These are phyloP conservation scores for Euthynnus affinis DNA, from an alignment of 2,797 vertebrate species.

Conservation along the genomic window DNA sequence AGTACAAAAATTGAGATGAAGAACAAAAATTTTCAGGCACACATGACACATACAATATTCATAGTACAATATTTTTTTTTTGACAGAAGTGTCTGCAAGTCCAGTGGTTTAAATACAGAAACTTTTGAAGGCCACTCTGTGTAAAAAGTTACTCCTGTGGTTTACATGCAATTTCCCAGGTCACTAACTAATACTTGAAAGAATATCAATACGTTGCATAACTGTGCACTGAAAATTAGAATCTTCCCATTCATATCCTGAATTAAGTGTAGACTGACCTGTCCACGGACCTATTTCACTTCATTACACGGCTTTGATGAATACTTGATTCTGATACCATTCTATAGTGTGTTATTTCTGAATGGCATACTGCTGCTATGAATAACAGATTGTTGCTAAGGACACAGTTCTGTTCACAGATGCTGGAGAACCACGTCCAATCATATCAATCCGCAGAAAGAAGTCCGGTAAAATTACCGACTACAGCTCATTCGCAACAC, in stretches of 20 bases:
- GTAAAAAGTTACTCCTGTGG: neutral
- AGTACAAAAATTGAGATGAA: neutral
- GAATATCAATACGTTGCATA: neutral
- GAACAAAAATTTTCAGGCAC: neutral
- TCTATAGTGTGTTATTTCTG: too few relatives aligned
- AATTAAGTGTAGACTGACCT: neutral
- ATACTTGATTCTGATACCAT: too few relatives aligned
- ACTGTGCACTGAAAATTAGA: neutral
- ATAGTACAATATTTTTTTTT: neutral
- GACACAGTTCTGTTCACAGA: too few relatives aligned
- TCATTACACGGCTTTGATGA: too few relatives aligned
- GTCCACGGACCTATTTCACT: neutral
- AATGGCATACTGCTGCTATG: too few relatives aligned
- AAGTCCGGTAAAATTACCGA: too few relatives aligned
- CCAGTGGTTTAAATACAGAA: neutral
- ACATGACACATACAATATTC: neutral
- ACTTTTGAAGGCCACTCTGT: constrained; percentile 1
- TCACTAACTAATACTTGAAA: neutral
- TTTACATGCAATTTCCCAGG: neutral
- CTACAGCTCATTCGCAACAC: too few relatives aligned
- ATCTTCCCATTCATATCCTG: neutral
- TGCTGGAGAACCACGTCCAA: too few relatives aligned
- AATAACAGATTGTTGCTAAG: too few relatives aligned
- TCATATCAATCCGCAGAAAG: too few relatives aligned
- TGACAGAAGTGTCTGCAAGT: neutral